These are phyloP conservation scores for Enteromius radiatus DNA, from an alignment of 2,797 vertebrate genomes.

Conservation along the genomic window DNA sequence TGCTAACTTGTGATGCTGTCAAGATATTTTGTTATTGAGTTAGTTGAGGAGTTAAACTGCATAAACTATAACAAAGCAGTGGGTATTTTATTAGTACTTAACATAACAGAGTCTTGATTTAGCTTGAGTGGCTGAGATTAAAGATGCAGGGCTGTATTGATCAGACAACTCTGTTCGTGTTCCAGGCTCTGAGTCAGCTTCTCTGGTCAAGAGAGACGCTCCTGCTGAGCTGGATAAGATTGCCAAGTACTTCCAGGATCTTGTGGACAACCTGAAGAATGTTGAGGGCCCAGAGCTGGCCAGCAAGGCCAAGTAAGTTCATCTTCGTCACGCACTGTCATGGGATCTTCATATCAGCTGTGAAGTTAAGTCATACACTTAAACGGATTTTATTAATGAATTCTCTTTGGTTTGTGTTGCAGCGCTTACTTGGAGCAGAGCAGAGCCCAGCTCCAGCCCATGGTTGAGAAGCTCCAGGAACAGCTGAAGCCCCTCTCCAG, in stretches of 20 bases:
- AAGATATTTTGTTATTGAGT: slow-evolving; percentile 23
- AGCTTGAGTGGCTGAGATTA: slow-evolving; percentile 6
- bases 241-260: slow-evolving; percentile 63
- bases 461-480: slow-evolving; percentile 70
- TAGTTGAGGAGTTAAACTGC: background rate
- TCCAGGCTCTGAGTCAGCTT: slow-evolving; percentile 66
- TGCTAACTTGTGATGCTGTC: background rate
- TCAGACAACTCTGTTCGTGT: slow-evolving; percentile 13
- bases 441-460: slow-evolving; percentile 67
- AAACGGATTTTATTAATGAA: background rate
- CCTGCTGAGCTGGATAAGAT: slow-evolving; percentile 65
- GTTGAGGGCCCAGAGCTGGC: slow-evolving; percentile 67
- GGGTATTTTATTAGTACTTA: slow-evolving; percentile 16
- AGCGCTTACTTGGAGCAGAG: slow-evolving; percentile 71
- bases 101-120: slow-evolving; percentile 16
- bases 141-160: slow-evolving; percentile 31
- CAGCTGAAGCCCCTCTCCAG: slow-evolving; percentile 65
- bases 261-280: slow-evolving; percentile 69
- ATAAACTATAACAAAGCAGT: background rate
- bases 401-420: slow-evolving; percentile 13
- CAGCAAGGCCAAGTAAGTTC: slow-evolving; percentile 72
- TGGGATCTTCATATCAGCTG: background rate
- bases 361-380: background rate
- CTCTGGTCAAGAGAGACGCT: slow-evolving; percentile 70
- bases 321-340: background rate